Base-by-base conservation (phyloP, 2,888 invertebrate species). In the Leptopilina myrica region DNA sequence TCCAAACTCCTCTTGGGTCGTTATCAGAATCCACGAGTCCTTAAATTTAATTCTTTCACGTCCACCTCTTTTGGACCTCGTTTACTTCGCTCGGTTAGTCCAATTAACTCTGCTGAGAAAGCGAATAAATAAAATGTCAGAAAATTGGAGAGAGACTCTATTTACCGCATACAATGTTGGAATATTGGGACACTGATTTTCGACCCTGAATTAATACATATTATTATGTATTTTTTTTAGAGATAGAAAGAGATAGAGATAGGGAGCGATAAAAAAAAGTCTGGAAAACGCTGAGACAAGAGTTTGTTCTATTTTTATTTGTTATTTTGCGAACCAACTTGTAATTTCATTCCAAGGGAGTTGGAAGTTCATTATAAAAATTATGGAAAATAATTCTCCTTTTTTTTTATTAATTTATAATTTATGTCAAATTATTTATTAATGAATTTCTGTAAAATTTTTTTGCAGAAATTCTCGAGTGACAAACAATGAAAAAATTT, bases 11-110 rank as follows among this genome's bases (percentile, higher is more conserved):
- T 56, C 56, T 40, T 43, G 40, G 11, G 40, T 73, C 73, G 56
- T 56, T 73, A 73, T 56, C 56, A 33, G 33, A 73, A 73, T 53
- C 11, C 40, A 33, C 9, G 73, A 59, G 15, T 56, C 69, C 56
- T 73, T 73, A 56, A 73, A 73, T 73, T 73, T 56, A 73, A 2
- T 73, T 73, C 56, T 73, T 73, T n/a, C 40, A n/a, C 56, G 56
- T 56, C 33, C 40, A 73, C 15, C 73, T 73, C 56, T 64, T 40
- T 64, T 64, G 33, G 73, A 73, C 26, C n/a, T 40, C 5, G n/a
- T 73, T 73, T 73, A 73, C 15, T 33, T 53, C 40, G 56, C 56
- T 56, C 73, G 33, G 56, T 40, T 73, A 56, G 56, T 59, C 56
- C 33, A 73, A 56, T 73, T 73, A 73, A n/a, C 53, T 33, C 5